These are phyloP conservation scores for Oryctolagus cuniculus DNA, from an alignment of 2,113 vertebrate genomes.

Conservation along the genomic window DNA sequence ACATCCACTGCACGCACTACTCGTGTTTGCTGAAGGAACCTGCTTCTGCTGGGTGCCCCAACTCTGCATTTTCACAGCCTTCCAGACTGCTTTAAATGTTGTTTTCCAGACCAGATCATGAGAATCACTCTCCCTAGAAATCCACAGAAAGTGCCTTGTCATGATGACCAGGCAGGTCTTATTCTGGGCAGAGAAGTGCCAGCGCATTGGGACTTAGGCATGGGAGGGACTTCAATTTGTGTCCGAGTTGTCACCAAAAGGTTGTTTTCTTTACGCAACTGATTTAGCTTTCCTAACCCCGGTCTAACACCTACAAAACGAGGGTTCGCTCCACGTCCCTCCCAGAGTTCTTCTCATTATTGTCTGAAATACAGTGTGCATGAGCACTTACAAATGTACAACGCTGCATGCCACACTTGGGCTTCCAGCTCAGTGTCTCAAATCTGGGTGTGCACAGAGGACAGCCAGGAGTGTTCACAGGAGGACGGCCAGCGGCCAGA, in stretches of 20 bases:
- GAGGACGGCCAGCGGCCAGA: neutral
- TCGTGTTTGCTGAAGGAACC: constrained; percentile 21
- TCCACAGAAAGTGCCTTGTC: neutral
- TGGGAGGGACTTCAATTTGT: neutral
- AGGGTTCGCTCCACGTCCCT: neutral
- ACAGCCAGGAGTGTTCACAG: neutral
- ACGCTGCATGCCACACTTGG: neutral
- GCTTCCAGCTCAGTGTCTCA: neutral
- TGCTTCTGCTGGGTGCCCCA: neutral
- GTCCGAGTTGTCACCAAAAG: neutral
- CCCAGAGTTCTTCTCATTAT: neutral
- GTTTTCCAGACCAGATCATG: neutral
- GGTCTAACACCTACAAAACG: neutral
- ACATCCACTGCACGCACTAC: neutral
- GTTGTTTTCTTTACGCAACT: neutral
- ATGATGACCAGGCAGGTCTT: neutral
- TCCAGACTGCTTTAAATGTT: neutral
- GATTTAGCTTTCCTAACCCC: neutral
- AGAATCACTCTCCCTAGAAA: constrained; percentile 30
- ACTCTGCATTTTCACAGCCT: constrained; percentile 37
- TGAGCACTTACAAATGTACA: neutral
- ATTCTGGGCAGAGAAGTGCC: neutral
- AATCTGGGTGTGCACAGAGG: neutral
- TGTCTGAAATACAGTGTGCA: neutral
- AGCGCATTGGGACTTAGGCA: neutral